These are phyloP conservation scores for Dexiosoma caninum DNA, from an alignment of 2,888 invertebrate species.

Conservation along the genomic window DNA sequence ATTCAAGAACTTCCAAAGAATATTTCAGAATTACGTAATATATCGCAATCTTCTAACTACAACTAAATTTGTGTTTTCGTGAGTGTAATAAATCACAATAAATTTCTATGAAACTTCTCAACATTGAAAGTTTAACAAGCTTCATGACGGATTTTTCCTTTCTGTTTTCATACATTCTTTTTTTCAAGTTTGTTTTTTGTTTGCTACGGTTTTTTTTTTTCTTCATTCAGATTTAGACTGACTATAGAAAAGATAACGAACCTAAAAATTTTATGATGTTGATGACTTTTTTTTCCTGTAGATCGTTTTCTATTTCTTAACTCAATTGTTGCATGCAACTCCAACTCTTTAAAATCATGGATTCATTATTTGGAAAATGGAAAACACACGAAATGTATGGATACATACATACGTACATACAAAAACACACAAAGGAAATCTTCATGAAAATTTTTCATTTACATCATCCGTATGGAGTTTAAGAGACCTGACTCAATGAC, in stretches of 20 bases:
- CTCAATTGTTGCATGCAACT: conserved; percentile 59
- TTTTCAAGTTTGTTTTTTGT: conserved; percentile 12
- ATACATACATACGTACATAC: no score
- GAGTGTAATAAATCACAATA: conserved; percentile 29
- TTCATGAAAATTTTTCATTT: conserved; percentile 2
- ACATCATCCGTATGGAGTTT: neutral
- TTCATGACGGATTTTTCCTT: conserved; percentile 15
- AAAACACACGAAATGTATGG: conserved; percentile 21
- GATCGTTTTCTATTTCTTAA: conserved; percentile 48
- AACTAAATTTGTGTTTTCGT: no score
- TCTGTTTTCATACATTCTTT: neutral
- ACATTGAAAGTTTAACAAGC: conserved; percentile 54
- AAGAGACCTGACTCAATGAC: conserved; percentile 19
- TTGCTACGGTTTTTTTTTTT: conserved; percentile 16
- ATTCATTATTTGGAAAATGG: conserved; percentile 49
- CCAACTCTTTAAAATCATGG: conserved; percentile 40
- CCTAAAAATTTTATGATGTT: conserved; percentile 48
- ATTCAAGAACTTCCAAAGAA: no score
- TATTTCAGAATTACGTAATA: no score
- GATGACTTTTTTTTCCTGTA: neutral
- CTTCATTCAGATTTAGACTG: conserved; percentile 39
- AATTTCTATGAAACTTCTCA: neutral
- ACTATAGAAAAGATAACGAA: conserved; percentile 57
- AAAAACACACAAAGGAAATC: conserved; percentile 14
- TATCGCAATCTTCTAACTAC: no score